phyloP scores from a whole-genome alignment of 1,140 invertebrate genomes.

The Bombus vancouverensis region DNA sequence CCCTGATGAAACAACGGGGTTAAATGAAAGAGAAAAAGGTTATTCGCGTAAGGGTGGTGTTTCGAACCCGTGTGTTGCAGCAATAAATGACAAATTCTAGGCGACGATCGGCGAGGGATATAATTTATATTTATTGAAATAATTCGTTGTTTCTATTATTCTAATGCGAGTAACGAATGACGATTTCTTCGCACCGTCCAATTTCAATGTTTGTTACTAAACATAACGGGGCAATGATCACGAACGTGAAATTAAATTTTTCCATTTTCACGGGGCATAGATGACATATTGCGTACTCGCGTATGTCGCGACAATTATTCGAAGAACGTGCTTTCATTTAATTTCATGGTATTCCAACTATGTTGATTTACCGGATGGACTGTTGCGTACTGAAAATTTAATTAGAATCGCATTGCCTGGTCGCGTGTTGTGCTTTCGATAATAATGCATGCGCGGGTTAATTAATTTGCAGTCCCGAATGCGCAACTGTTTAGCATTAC shows the following conservation, averaged over 20 bases:
- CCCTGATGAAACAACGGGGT: background rate
- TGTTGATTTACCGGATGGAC: slow-evolving; percentile 48
- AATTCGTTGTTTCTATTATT: background rate
- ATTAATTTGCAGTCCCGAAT: slow-evolving; percentile 28
- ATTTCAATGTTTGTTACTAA: background rate
- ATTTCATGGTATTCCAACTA: slow-evolving; percentile 45
- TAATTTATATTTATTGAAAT: background rate
- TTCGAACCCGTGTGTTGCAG: no score
- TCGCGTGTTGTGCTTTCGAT: slow-evolving; percentile 33
- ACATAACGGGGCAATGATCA: background rate
- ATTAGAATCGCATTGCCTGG: slow-evolving; percentile 43
- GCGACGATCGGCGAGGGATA: background rate
- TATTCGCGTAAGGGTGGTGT: background rate
- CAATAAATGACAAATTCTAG: background rate
- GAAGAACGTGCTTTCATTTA: slow-evolving; percentile 54
- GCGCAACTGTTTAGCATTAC: slow-evolving; percentile 35
- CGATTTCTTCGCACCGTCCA: background rate
- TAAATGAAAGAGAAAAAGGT: background rate
- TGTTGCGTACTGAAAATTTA: slow-evolving; percentile 48
- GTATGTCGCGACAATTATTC: slow-evolving; percentile 31
- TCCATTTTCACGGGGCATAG: background rate
- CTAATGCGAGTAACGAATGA: background rate
- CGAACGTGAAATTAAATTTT: background rate
- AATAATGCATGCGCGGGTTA: slow-evolving; percentile 45
- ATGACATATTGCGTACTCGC: background rate